These are phyloP conservation scores for Athripsodes cinereus DNA, from an alignment of 2,888 invertebrate species.

Conservation along the genomic window DNA sequence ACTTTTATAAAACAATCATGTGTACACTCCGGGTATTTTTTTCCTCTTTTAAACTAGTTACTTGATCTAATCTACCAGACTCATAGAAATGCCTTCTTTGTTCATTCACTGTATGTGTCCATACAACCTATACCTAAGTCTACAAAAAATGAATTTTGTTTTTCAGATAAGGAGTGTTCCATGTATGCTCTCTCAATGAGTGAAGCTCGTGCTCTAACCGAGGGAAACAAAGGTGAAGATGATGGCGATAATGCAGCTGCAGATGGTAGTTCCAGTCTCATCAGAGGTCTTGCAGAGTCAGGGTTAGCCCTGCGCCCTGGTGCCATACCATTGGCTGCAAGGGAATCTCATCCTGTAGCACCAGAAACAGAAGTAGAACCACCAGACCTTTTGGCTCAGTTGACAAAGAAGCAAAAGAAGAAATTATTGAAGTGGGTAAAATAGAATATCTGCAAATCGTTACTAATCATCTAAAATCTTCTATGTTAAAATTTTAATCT, in stretches of 20 bases:
- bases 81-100: too few relatives aligned
- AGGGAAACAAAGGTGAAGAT: conserved; percentile 63
- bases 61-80: too few relatives aligned
- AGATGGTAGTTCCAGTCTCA: conserved; percentile 60
- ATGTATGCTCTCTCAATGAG: conserved; percentile 83
- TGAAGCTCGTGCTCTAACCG: conserved; percentile 69
- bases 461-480: too few relatives aligned
- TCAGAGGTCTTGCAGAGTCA: conserved; percentile 88
- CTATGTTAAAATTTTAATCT: too few relatives aligned
- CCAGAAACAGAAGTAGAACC: conserved; percentile 55
- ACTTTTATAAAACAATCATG: too few relatives aligned
- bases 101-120: too few relatives aligned
- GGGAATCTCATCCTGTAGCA: conserved; percentile 57
- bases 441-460: too few relatives aligned
- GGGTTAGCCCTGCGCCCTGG: conserved; percentile 83
- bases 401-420: conserved; percentile 84
- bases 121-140: too few relatives aligned
- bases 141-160: neutral
- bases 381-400: conserved; percentile 72
- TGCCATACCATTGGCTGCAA: conserved; percentile 51
- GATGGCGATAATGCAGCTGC: conserved; percentile 63
- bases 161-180: conserved; percentile 88
- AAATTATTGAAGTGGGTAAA: conserved; percentile 76
- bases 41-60: too few relatives aligned
- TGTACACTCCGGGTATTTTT: too few relatives aligned